Evolutionary conservation across 1,140 invertebrate genomes (phyloP).

Genomic region (Calycopis cecrops): DNA sequence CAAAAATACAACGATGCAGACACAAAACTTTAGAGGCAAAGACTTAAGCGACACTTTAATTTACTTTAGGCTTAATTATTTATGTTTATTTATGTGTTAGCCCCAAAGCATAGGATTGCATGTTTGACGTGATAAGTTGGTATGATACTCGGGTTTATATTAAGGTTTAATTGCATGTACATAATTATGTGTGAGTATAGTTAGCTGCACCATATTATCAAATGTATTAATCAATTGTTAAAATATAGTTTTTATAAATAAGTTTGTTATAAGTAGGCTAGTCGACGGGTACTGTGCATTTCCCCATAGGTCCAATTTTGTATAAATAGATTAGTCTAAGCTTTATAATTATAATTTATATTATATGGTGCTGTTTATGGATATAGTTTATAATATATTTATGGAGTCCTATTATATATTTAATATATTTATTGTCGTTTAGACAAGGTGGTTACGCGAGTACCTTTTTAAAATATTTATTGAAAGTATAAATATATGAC

Average conservation of each 20-base stretch:
- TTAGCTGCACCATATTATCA: slow-evolving; percentile 1
- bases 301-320: slow-evolving; percentile 65
- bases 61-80: too few species aligned
- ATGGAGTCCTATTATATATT: slow-evolving; percentile 32
- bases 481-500: slow-evolving; percentile 12
- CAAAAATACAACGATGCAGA: slow-evolving; percentile 50
- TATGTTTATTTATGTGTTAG: too few species aligned
- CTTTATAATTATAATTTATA: slow-evolving; percentile 26
- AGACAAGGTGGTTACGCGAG: slow-evolving; percentile 61
- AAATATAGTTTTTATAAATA: slow-evolving; percentile 7
- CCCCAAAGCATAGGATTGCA: too few species aligned
- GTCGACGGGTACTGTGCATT: slow-evolving; percentile 71
- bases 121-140: too few species aligned
- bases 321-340: slow-evolving; percentile 48
- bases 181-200: too few species aligned
- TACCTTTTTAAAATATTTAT: slow-evolving; percentile 49
- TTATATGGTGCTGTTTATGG: slow-evolving; percentile 16
- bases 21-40: slow-evolving; percentile 27
- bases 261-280: slow-evolving; percentile 45
- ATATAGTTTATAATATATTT: slow-evolving; percentile 18
- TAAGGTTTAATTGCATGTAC: slow-evolving; percentile 2
- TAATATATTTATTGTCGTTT: slow-evolving; percentile 28
- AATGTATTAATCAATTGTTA: slow-evolving; percentile 5
- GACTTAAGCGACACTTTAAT: too few species aligned
- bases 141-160: background rate